Base-by-base conservation (phyloP, 2,888 invertebrate genomes). In the Drosophila aldrichi region DNA sequence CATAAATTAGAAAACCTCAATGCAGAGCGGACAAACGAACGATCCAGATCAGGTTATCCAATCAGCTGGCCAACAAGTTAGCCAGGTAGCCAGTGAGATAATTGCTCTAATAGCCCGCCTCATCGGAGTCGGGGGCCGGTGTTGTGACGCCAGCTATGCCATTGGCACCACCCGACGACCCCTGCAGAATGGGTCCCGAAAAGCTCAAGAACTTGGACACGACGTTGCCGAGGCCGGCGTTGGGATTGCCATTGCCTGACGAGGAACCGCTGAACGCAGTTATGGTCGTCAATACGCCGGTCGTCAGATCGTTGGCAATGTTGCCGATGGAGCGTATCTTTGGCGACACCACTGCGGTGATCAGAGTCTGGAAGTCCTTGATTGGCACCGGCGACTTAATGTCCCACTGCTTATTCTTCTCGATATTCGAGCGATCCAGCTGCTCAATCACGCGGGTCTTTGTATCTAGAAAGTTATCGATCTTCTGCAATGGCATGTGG, bases 401-500 rank as follows among this genome's bases (percentile, higher is more conserved):
- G 54, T 96, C 95, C 91, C 95, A 96, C 86, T 95, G 95, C 77
- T 95, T 95, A 92, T 97, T 97, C 92, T 97, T 95, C 85, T 95
- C 96, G 82, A 96, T 95, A 93, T 97, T 97, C 79, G 95, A 93
- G 58, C 94, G 94, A 92, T 97, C 97, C 90, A 97, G 92, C 56
- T 95, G 94, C 62, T 95, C 94, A 69, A 97, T 94, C 82, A 95
- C 94, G 38, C 95, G 94, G 43, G 96, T 97, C 93, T 97, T 97
- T 57, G 96, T 95, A 90, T 97, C 97, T 93, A 97, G 94, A 93
- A 96, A 94, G 75, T 95, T 95, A 93, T 97, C 96, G 94, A 97
- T 94, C 96, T 97, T 97, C 97, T 97, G 74, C 41, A 76, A 63
- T 56, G 20, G 94, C 77, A 41, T 18, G 41, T 41, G 41, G 10